These are phyloP conservation scores for Scaptomyza cyrtandrae DNA, from an alignment of 2,888 invertebrate genomes.

Conservation along the genomic window DNA sequence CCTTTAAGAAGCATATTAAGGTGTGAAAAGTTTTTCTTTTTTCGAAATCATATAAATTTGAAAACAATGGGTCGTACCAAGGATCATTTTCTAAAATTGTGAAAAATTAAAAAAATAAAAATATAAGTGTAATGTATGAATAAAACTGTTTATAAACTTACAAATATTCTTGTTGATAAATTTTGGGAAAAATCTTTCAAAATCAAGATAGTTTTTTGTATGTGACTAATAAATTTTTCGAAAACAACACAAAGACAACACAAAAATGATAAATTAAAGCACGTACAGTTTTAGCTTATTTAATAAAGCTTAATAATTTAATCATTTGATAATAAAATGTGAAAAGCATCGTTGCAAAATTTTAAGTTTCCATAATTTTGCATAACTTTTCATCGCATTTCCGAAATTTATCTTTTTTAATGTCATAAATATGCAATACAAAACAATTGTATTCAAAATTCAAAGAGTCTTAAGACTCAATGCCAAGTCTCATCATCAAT, in stretches of 20 bases:
- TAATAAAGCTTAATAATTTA: neutral
- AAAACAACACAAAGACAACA: neutral
- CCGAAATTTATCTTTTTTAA: neutral
- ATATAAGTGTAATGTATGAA: too few relatives aligned
- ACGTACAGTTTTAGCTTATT: too few relatives aligned
- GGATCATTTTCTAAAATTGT: too few relatives aligned
- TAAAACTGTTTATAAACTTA: too few relatives aligned
- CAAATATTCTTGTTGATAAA: too few relatives aligned
- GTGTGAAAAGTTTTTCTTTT: neutral
- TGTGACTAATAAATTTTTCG: too few relatives aligned
- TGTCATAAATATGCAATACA: constrained; percentile 13
- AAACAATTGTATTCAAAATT: constrained; percentile 6
- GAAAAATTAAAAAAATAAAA: too few relatives aligned
- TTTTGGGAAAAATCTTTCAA: too few relatives aligned
- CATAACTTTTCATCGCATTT: neutral
- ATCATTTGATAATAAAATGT: neutral
- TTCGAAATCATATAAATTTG: neutral
- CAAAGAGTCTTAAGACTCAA: constrained; percentile 20
- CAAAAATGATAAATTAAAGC: neutral
- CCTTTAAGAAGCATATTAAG: neutral
- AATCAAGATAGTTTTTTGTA: neutral
- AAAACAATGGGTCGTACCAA: neutral
- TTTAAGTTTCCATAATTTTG: neutral
- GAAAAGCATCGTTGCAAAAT: neutral
- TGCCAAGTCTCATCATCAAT: constrained; percentile 45